A percentile compares a stretch with the other conserved stretches of the same genome.
Conservation (phyloP, 2,113 vertebrate genomes). For the Nibea coibor region DNA sequence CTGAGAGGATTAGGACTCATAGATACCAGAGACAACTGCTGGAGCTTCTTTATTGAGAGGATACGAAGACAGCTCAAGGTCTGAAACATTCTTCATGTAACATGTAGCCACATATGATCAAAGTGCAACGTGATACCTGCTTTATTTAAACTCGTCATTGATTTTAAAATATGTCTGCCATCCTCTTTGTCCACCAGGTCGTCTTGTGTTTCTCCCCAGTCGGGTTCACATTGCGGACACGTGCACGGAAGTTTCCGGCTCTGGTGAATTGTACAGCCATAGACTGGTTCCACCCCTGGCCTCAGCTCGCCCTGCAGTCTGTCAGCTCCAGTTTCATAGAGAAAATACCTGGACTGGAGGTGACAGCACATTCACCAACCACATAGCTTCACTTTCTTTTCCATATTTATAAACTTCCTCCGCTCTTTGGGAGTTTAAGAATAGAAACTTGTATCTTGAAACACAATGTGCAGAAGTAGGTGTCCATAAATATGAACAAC, state of each 20-base stretch:
- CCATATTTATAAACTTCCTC: not conserved
- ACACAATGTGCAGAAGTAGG: not conserved
- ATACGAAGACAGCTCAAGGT: conserved; percentile 87
- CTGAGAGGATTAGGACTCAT: conserved; percentile 79
- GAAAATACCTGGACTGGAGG: conserved; percentile 81
- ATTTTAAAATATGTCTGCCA: not conserved
- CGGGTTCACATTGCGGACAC: conserved; percentile 81
- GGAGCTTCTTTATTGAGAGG: conserved; percentile 86
- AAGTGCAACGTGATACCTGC: not conserved
- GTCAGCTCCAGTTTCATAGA: conserved; percentile 83
- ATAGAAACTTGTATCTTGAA: not conserved
- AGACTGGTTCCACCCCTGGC: conserved; percentile 81
- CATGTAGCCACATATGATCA: not conserved
- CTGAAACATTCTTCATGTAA: conserved; percentile 8
- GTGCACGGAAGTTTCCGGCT: conserved; percentile 81
- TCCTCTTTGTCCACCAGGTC: conserved; percentile 66
- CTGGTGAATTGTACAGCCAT: conserved; percentile 80
- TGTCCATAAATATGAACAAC: conserved; percentile 4
- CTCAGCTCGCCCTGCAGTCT: conserved; percentile 76
- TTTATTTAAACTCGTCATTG: not conserved
- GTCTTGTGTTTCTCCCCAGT: conserved; percentile 85
- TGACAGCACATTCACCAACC: conserved; percentile 29
- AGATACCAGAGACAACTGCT: conserved; percentile 84
- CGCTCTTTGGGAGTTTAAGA: not conserved
- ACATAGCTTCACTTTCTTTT: not conserved